A percentile compares a stretch with the other conserved stretches of the same genome.
These are phyloP conservation scores for Clivina fossor DNA, from an alignment of 2,888 invertebrate genomes.

Conservation along the genomic window DNA sequence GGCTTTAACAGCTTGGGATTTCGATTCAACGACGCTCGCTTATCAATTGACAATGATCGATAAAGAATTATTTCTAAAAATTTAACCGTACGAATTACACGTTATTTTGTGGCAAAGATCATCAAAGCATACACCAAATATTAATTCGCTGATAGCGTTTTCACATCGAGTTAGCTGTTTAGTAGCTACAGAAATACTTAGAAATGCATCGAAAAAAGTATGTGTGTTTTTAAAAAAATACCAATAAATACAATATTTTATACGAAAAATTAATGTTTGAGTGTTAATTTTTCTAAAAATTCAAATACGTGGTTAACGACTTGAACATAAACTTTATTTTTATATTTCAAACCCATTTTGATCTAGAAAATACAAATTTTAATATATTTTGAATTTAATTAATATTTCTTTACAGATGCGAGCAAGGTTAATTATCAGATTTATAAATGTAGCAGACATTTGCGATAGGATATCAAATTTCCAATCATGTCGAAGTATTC, in stretches of 20 bases:
- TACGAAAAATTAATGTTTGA: too few relatives aligned
- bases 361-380: not conserved
- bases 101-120: slow-evolving; percentile 53
- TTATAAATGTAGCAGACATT: slow-evolving; percentile 58
- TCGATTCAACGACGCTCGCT: slow-evolving; percentile 57
- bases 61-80: slow-evolving; percentile 56
- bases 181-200: slow-evolving; percentile 55
- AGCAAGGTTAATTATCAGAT: slow-evolving; percentile 57
- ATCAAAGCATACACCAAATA: slow-evolving; percentile 56
- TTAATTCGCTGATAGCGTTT: slow-evolving; percentile 57
- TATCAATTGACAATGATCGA: slow-evolving; percentile 59
- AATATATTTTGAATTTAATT: slow-evolving; percentile 13
- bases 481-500: slow-evolving; percentile 57
- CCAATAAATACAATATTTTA: too few relatives aligned
- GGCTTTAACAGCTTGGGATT: slow-evolving; percentile 56
- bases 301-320: too few relatives aligned
- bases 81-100: slow-evolving; percentile 53
- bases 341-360: too few relatives aligned
- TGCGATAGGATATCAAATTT: slow-evolving; percentile 57
- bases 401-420: slow-evolving; percentile 47
- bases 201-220: slow-evolving; percentile 51
- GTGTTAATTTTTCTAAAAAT: too few relatives aligned
- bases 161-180: slow-evolving; percentile 58
- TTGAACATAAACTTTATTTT: too few relatives aligned
- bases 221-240: too few relatives aligned